These are phyloP conservation scores for Nothoprocta perdicaria DNA, from an alignment of 2,113 vertebrate species.

Conservation along the genomic window DNA sequence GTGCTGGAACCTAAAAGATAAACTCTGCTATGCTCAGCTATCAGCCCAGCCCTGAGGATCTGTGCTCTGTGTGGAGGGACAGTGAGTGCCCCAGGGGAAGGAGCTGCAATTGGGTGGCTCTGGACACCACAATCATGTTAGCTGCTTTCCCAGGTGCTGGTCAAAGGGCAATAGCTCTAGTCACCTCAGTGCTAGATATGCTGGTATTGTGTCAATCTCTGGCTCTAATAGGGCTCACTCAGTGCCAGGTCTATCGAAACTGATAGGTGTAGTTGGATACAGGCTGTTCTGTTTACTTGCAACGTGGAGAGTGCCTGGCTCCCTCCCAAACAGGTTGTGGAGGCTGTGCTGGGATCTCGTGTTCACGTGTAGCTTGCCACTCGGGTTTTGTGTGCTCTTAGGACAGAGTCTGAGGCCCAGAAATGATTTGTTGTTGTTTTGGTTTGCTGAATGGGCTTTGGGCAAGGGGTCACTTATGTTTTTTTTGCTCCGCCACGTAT, in stretches of 20 bases:
- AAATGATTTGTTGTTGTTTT: not conserved
- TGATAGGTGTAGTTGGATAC: not conserved
- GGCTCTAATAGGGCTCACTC: not conserved
- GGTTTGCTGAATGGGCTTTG: not conserved
- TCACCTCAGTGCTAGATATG: not conserved
- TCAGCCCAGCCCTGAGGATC: rapidly evolving
- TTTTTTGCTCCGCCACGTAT: not conserved
- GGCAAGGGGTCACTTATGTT: not conserved
- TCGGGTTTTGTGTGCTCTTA: not conserved
- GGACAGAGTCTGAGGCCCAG: not conserved
- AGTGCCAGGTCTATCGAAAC: not conserved
- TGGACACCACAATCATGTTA: rapidly evolving
- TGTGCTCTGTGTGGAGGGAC: not conserved
- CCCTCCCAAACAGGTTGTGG: rapidly evolving
- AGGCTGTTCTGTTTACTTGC: not conserved
- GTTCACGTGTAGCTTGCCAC: rapidly evolving
- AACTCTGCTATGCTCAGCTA: not conserved
- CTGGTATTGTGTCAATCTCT: not conserved
- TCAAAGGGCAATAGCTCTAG: not conserved
- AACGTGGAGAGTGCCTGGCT: not conserved
- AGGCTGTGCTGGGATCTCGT: rapidly evolving
- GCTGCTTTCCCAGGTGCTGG: not conserved
- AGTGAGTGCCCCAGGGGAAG: not conserved
- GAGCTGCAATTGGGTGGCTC: not conserved
- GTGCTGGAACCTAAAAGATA: not conserved